Evolutionary conservation across 2,113 vertebrate genomes (phyloP).

Genomic region (Phocoena sinus): DNA sequence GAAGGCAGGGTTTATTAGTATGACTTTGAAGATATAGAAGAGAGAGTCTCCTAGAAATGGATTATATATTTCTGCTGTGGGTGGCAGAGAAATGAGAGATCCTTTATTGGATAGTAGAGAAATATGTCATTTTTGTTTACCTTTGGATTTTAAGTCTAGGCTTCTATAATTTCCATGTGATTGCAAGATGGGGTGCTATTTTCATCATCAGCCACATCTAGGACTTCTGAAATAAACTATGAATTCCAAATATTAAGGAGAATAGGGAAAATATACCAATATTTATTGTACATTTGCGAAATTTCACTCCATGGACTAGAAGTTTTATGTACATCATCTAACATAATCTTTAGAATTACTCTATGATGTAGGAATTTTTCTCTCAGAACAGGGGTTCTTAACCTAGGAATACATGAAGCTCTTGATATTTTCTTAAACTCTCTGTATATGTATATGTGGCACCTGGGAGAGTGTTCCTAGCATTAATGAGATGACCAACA

Average conservation of each 20-base stretch:
- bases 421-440: background rate
- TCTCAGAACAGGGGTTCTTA: background rate
- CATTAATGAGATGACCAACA: background rate
- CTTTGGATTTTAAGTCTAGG: background rate
- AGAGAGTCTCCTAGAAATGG: background rate
- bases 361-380: background rate
- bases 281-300: background rate
- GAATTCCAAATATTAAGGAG: background rate
- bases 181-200: background rate
- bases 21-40: background rate
- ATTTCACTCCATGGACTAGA: background rate
- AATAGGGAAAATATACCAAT: background rate
- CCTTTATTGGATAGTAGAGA: background rate
- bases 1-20: background rate
- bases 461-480: background rate
- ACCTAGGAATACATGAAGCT: background rate
- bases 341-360: background rate
- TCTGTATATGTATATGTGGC: background rate
- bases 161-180: background rate
- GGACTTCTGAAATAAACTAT: background rate
- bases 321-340: background rate
- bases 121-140: background rate
- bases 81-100: background rate
- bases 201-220: background rate
- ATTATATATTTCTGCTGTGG: background rate